phyloP scores from a whole-genome alignment of 2,888 invertebrate genomes.

The Zootermopsis nevadensis region DNA sequence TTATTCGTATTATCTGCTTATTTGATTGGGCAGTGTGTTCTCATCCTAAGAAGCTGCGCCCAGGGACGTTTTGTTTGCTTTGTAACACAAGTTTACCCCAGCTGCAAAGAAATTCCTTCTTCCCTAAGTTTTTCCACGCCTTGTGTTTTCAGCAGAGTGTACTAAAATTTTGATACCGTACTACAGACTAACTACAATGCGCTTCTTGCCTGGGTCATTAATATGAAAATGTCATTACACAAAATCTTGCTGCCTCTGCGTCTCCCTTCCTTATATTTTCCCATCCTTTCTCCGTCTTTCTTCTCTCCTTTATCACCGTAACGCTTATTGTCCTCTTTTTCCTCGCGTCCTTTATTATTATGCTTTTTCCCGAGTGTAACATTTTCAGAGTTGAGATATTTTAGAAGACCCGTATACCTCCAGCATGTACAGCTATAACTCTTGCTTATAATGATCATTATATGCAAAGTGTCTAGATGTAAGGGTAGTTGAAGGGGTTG shows the following conservation, averaged over 20 bases:
- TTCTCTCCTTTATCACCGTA: conserved; percentile 41
- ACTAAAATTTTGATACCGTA: conserved; percentile 31
- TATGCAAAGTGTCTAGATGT: conserved; percentile 42
- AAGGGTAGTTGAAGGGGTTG: conserved; percentile 29
- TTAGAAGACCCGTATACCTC: conserved; percentile 31
- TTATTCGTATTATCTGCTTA: too few species aligned
- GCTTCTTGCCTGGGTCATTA: conserved; percentile 45
- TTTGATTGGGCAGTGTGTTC: too few species aligned
- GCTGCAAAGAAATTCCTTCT: too few species aligned
- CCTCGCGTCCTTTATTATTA: conserved; percentile 46
- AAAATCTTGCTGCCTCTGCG: conserved; percentile 44
- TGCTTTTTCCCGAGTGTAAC: conserved; percentile 51
- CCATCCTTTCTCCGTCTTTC: conserved; percentile 25
- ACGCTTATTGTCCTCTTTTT: conserved; percentile 49
- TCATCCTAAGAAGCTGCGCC: too few species aligned
- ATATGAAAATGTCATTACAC: conserved; percentile 49
- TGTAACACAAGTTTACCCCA: too few species aligned
- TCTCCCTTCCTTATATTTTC: conserved; percentile 24
- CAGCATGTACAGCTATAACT: conserved; percentile 39
- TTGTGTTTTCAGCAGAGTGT: conserved; percentile 22
- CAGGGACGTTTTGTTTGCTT: too few species aligned
- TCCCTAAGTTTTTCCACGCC: background rate
- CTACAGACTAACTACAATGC: conserved; percentile 28
- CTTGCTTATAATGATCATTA: conserved; percentile 40
- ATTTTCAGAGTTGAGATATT: conserved; percentile 48